A percentile compares a stretch with the other conserved stretches of the same genome.
These are phyloP conservation scores for Nysson spinosus DNA, from an alignment of 2,888 invertebrate species.

Conservation along the genomic window DNA sequence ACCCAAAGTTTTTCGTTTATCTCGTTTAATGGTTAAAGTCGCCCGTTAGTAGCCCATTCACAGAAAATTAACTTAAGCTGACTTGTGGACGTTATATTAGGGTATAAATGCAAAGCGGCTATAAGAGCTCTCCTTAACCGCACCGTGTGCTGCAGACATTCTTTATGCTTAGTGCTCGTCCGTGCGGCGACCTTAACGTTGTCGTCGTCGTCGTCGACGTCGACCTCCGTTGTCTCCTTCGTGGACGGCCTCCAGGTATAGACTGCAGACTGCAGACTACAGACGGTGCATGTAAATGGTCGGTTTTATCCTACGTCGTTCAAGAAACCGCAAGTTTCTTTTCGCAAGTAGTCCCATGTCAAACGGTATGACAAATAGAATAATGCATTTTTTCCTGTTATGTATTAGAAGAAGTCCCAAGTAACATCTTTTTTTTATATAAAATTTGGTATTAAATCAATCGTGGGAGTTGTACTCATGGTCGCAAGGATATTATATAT, in stretches of 20 bases:
- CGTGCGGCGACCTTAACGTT: slow-evolving; percentile 25
- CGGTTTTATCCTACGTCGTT: slow-evolving; percentile 16
- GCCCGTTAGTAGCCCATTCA: slow-evolving; percentile 36
- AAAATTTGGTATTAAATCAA: background rate
- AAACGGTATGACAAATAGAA: background rate
- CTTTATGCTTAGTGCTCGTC: slow-evolving; percentile 29
- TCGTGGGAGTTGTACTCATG: too few relatives aligned
- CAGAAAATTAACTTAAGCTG: slow-evolving; percentile 46
- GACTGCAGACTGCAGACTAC: slow-evolving; percentile 21
- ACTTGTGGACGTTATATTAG: slow-evolving; percentile 32
- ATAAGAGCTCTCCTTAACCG: slow-evolving; percentile 25
- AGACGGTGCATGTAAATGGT: slow-evolving; percentile 41
- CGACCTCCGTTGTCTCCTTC: slow-evolving; percentile 9
- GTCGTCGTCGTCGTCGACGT: slow-evolving; percentile 23
- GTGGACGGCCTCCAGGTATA: slow-evolving; percentile 24
- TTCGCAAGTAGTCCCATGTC: slow-evolving; percentile 15
- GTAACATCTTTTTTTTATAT: background rate
- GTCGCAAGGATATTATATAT: too few relatives aligned
- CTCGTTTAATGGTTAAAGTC: slow-evolving; percentile 37
- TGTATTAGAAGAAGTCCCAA: too few relatives aligned
- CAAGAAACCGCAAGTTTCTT: slow-evolving; percentile 33
- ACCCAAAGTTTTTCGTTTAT: too few relatives aligned
- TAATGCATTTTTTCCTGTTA: background rate
- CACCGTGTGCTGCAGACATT: slow-evolving; percentile 11
- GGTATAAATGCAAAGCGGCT: slow-evolving; percentile 18